Conservation (phyloP, 2,888 invertebrate genomes). For the Apoda limacodes region DNA sequence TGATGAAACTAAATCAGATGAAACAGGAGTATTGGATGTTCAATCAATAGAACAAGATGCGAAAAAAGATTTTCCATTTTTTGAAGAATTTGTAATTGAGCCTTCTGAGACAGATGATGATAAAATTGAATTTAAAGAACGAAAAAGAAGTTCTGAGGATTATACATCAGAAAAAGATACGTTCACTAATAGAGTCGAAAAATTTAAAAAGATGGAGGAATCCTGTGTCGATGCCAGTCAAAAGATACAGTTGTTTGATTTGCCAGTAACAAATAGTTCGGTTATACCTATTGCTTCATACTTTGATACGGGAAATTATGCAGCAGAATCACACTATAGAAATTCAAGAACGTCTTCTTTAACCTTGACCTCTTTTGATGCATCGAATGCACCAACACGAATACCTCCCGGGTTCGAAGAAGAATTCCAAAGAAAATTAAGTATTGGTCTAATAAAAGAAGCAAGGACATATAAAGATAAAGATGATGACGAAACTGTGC, state of each 20-base stretch:
- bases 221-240: constrained; percentile 18
- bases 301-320: constrained; percentile 60
- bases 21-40: constrained; percentile 46
- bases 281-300: constrained; percentile 49
- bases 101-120: constrained; percentile 53
- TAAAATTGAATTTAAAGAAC: constrained; percentile 41
- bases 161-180: constrained; percentile 34
- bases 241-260: constrained; percentile 16
- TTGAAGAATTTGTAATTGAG: constrained; percentile 51
- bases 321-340: constrained; percentile 48
- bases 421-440: constrained; percentile 31
- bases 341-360: constrained; percentile 37
- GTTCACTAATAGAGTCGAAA: constrained; percentile 51
- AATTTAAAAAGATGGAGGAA: constrained; percentile 42
- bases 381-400: constrained; percentile 22
- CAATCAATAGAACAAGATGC: constrained; percentile 58
- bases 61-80: constrained; percentile 50
- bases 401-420: constrained; percentile 56
- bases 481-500: constrained; percentile 17
- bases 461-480: constrained; percentile 17
- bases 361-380: constrained; percentile 14
- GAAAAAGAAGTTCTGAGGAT: constrained; percentile 31
- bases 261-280: constrained; percentile 28
- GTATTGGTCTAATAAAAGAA: constrained; percentile 19
- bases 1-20: constrained; percentile 41